phyloP scores from a whole-genome alignment of 2,888 invertebrate genomes.

The Pachydiplax longipennis region DNA sequence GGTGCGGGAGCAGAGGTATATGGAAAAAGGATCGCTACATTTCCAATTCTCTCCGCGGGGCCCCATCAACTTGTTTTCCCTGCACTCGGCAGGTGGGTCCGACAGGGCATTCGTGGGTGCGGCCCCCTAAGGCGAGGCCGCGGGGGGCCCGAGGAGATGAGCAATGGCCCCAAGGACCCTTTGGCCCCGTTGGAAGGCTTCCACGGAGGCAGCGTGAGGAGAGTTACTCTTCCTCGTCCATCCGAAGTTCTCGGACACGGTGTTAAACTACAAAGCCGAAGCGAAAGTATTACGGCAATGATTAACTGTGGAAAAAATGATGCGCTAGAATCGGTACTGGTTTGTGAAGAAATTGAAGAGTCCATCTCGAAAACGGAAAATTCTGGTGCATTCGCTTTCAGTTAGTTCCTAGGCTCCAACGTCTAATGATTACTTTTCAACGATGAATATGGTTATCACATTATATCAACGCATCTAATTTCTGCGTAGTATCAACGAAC shows the following conservation, averaged over 20 bases:
- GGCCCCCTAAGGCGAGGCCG: neutral
- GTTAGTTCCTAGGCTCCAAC: no score
- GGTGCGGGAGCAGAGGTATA: neutral
- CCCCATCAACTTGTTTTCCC: neutral
- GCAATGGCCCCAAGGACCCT: neutral
- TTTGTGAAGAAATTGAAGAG: neutral
- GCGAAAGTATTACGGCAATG: neutral
- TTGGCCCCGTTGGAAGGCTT: neutral
- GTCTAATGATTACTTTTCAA: no score
- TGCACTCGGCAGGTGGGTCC: neutral
- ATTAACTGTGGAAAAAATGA: neutral
- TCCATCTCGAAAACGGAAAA: no score
- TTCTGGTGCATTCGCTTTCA: no score
- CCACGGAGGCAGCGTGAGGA: neutral
- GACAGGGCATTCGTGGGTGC: neutral
- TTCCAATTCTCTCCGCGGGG: neutral
- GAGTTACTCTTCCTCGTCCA: neutral
- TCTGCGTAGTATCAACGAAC: no score
- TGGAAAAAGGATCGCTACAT: neutral
- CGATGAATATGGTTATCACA: no score
- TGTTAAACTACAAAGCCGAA: neutral
- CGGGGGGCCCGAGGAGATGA: neutral
- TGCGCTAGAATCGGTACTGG: neutral
- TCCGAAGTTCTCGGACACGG: neutral
- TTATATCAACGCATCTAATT: no score